Conservation (phyloP, 2,888 invertebrate species). For the Drosophila austrosaltans region DNA sequence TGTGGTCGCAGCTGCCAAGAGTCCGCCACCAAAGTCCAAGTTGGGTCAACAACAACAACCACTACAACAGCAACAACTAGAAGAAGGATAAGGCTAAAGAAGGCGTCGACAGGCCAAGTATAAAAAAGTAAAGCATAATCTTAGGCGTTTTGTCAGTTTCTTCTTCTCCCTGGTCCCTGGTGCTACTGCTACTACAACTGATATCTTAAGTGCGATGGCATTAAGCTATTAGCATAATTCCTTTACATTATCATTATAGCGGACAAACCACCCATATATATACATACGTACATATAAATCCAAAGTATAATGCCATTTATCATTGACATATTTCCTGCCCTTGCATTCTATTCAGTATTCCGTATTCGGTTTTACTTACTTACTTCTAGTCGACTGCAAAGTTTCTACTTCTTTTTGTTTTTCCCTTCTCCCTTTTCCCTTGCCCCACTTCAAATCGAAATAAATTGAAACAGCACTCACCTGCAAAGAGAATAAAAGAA, state of each 20-base stretch:
- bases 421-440: background rate
- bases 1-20: conserved; percentile 71
- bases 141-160: conserved; percentile 26
- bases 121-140: conserved; percentile 44
- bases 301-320: conserved; percentile 50
- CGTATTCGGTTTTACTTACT: conserved; percentile 24
- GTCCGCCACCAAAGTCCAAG: conserved; percentile 38
- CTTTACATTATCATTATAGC: conserved; percentile 67
- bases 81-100: conserved; percentile 14
- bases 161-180: conserved; percentile 47
- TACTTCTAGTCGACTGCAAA: conserved; percentile 14
- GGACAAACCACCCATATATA: background rate
- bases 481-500: conserved; percentile 52
- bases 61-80: conserved; percentile 20
- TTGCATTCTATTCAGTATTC: background rate
- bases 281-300: conserved; percentile 28
- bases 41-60: conserved; percentile 33
- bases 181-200: conserved; percentile 55
- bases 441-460: conserved; percentile 34
- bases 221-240: conserved; percentile 77
- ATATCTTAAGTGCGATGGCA: conserved; percentile 64
- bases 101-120: conserved; percentile 39
- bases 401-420: conserved; percentile 13
- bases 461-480: conserved; percentile 58
- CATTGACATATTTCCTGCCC: conserved; percentile 61